Evolutionary conservation across 1,140 invertebrate species (phyloP).

Genomic region (Calliopsis andreniformis): DNA sequence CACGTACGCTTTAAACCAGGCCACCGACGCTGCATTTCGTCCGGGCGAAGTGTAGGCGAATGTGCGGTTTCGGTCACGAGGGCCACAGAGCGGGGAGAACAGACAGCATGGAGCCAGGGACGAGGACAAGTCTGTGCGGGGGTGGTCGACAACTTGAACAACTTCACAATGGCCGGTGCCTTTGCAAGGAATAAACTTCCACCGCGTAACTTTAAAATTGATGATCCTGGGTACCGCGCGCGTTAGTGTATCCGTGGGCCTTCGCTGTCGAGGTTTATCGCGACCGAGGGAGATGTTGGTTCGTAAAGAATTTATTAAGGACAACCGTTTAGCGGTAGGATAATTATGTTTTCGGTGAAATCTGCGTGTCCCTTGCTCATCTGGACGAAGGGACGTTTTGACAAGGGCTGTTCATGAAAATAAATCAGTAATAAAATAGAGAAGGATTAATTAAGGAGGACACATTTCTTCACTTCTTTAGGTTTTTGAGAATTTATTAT

Average conservation of each 20-base stretch:
- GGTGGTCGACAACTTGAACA: slow-evolving; percentile 63
- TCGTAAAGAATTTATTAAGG: slow-evolving; percentile 29
- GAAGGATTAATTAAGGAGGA: no score
- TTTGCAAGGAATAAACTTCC: slow-evolving; percentile 71
- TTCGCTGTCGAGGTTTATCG: slow-evolving; percentile 40
- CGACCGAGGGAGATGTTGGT: slow-evolving; percentile 31
- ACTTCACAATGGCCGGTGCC: slow-evolving; percentile 69
- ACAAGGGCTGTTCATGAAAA: no score
- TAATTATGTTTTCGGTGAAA: slow-evolving; percentile 23
- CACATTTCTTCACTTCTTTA: no score
- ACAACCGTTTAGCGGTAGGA: slow-evolving; percentile 7
- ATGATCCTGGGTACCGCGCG: slow-evolving; percentile 57
- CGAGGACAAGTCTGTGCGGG: slow-evolving; percentile 34
- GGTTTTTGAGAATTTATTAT: no score
- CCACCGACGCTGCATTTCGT: slow-evolving; percentile 36
- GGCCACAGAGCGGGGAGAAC: not conserved
- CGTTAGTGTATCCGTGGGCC: slow-evolving; percentile 15
- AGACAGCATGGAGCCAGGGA: not conserved
- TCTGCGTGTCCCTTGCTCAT: not conserved
- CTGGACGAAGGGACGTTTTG: not conserved
- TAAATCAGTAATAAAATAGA: no score
- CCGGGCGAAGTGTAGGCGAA: slow-evolving; percentile 36
- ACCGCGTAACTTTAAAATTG: slow-evolving; percentile 73
- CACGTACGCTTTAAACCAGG: slow-evolving; percentile 32
- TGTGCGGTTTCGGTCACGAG: slow-evolving; percentile 47